Conservation (phyloP, 2,113 vertebrate genomes). For the Hystrix cristata region DNA sequence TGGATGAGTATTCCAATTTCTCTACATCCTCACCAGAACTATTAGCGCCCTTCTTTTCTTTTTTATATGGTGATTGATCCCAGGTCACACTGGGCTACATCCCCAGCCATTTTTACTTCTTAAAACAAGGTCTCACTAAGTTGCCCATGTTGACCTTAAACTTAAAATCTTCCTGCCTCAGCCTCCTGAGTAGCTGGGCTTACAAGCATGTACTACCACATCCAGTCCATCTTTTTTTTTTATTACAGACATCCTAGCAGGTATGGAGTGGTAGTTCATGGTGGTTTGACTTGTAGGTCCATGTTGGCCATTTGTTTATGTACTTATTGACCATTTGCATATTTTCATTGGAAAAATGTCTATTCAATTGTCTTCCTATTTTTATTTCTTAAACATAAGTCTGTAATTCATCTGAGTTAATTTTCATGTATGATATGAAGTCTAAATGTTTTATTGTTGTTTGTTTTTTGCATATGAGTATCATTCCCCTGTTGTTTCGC, state of each 20-base stretch:
- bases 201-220: background rate
- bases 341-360: conserved; percentile 17
- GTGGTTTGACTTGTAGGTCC: conserved; percentile 27
- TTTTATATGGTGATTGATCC: background rate
- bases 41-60: background rate
- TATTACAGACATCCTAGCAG: background rate
- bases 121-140: background rate
- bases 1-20: background rate
- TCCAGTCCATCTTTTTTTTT: background rate
- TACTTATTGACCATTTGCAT: conserved; percentile 3
- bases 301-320: conserved; percentile 3
- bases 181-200: background rate
- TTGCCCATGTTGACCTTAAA: background rate
- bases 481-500: conserved; percentile 20
- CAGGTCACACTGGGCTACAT: background rate
- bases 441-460: conserved; percentile 7
- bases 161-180: background rate
- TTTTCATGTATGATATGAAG: background rate
- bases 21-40: background rate
- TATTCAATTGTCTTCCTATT: conserved; percentile 37
- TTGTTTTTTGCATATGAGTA: conserved; percentile 29
- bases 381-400: conserved; percentile 42
- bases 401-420: conserved; percentile 39
- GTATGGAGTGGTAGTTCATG: background rate
- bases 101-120: too few relatives aligned